phyloP scores from a whole-genome alignment of 2,797 vertebrate genomes.

The Arrhamphus sclerolepis region DNA sequence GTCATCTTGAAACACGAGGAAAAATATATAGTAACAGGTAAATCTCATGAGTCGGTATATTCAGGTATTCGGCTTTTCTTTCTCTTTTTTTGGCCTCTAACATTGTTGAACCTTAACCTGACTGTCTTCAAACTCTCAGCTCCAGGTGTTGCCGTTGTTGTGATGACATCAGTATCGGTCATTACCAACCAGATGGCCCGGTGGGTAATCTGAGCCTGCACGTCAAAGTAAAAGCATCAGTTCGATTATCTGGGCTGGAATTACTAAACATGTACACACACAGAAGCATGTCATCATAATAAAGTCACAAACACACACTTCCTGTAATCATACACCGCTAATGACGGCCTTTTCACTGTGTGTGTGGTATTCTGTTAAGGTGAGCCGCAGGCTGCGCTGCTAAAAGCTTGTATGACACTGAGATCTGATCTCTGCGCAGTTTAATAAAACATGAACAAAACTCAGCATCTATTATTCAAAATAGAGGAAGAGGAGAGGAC shows the following conservation, averaged over 20 bases:
- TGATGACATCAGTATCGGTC: slow-evolving; percentile 15
- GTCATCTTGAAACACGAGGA: too few species aligned
- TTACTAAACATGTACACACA: slow-evolving; percentile 49
- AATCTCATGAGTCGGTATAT: too few species aligned
- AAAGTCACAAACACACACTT: slow-evolving; percentile 40
- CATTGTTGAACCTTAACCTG: too few species aligned
- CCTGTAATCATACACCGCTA: slow-evolving; percentile 58
- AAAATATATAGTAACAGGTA: too few species aligned
- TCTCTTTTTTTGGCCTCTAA: too few species aligned
- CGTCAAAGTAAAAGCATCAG: slow-evolving; percentile 65
- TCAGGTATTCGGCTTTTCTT: too few species aligned
- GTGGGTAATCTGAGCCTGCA: slow-evolving; percentile 63
- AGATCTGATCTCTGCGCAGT: slow-evolving; percentile 81
- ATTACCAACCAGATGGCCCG: slow-evolving; percentile 53
- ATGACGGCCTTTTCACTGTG: slow-evolving; percentile 50
- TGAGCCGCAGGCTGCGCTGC: slow-evolving; percentile 74
- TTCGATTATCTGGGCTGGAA: slow-evolving; percentile 66
- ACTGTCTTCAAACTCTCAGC: too few species aligned
- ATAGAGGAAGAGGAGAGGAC: slow-evolving; percentile 18
- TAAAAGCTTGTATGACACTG: slow-evolving; percentile 81
- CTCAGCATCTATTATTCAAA: slow-evolving; percentile 75
- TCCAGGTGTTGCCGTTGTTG: slow-evolving; percentile 6
- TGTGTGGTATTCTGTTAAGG: slow-evolving; percentile 79
- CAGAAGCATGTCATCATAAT: slow-evolving; percentile 41
- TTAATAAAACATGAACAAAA: slow-evolving; percentile 83